Base-by-base conservation (phyloP, 2,113 vertebrate species). In the Onychostoma macrolepis region DNA sequence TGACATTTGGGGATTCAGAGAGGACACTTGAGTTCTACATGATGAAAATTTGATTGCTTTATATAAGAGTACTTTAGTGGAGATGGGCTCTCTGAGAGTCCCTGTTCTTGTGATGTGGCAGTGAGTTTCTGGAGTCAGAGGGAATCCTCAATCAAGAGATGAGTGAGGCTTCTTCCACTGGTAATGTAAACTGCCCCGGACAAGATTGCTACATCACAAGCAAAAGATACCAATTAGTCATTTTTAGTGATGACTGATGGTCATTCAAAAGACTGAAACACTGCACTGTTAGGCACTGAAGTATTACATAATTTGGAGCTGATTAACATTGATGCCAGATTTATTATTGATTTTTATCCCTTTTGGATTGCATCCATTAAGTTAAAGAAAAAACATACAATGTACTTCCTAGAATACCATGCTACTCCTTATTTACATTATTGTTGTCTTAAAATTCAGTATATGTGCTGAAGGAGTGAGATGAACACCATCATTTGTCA, bases 11-110 rank as follows among this genome's bases (percentile, higher is more conserved):
- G 65, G 56, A 38, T 63, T 81, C 30, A 41, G 30, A 41, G 61
- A 67, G 80, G 80, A 67, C 24, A 80, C 48, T 80, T 80, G 78
- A 58, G 50, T 61, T 75, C 38, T 9, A 56, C 43, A 63, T 82
- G 58, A 82, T 77, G 80, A 82, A 88, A 88, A 48, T 43, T 61
- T 69, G 28, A 86, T 86, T 86, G 38, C 19, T 86, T 81, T 88
- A 71, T 82, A 38, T 82, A 78, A 78, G 56, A 45, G 67, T 79
- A 38, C 30, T 79, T 69, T 15, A 61, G 26, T 58, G 61, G 61
- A 43, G 58, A 86, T 71, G 33, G 63, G 30, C 67, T 80, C 76
- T 53, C 76, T 53, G 45, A 33, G 28, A 78, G 53, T 33, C 45
- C 30, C 45, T 45, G 61, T 45, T 45, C 38, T 67, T 45, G 58